Conservation (phyloP, 2,797 vertebrate genomes). For the Enteromius trimaculatus region DNA sequence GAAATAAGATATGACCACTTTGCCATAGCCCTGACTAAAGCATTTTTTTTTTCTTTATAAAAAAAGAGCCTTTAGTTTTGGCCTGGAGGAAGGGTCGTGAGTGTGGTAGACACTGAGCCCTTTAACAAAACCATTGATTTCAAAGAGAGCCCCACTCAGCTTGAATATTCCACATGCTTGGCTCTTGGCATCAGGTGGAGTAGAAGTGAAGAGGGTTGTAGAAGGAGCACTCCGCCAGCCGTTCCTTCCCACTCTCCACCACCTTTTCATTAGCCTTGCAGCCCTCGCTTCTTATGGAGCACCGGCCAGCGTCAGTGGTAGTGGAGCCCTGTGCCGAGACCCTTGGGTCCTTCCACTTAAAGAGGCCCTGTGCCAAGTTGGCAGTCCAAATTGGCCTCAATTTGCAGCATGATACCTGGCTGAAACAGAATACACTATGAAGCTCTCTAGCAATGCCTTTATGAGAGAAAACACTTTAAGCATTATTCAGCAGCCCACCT, state of each 20-base stretch:
- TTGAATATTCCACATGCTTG: slow-evolving; percentile 25
- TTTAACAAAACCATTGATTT: slow-evolving; percentile 41
- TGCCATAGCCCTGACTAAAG: not conserved
- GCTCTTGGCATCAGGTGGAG: slow-evolving; percentile 52
- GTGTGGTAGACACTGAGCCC: slow-evolving; percentile 2
- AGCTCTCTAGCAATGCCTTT: slow-evolving; percentile 42
- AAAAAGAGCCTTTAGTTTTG: slow-evolving; percentile 6
- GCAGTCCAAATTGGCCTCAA: slow-evolving; percentile 51
- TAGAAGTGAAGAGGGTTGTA: slow-evolving; percentile 43
- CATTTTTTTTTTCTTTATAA: not conserved
- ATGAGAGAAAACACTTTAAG: slow-evolving; percentile 39
- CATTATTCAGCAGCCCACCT: slow-evolving; percentile 38
- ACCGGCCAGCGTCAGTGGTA: slow-evolving; percentile 3
- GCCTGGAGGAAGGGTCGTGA: not conserved
- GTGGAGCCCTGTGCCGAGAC: slow-evolving; percentile 38
- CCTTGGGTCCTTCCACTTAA: slow-evolving; percentile 42
- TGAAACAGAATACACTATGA: slow-evolving; percentile 57
- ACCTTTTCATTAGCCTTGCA: slow-evolving; percentile 57
- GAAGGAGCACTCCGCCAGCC: slow-evolving; percentile 46
- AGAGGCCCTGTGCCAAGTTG: slow-evolving; percentile 54
- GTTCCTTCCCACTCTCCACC: slow-evolving; percentile 38
- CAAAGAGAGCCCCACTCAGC: slow-evolving; percentile 20
- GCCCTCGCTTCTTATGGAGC: slow-evolving; percentile 48
- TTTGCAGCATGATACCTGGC: slow-evolving; percentile 57
- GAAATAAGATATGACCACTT: not conserved